These are phyloP conservation scores for Melangyna quadrimaculata DNA, from an alignment of 2,888 invertebrate species.

Conservation along the genomic window DNA sequence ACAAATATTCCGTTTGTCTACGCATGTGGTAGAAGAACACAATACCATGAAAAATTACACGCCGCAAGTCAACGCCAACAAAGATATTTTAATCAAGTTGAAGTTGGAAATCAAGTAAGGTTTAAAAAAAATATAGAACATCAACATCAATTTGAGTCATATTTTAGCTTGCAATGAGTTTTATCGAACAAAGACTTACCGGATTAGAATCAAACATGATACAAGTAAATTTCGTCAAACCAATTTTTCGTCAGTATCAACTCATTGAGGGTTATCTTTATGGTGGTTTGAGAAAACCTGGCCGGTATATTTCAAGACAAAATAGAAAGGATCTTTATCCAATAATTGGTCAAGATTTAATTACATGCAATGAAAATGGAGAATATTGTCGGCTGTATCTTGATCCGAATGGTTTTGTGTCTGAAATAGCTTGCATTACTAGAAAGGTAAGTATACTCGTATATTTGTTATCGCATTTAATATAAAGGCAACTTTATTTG, in stretches of 20 bases:
- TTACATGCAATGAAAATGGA: conserved; percentile 62
- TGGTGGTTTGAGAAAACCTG: conserved; percentile 58
- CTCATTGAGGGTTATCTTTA: conserved; percentile 24
- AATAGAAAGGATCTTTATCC: neutral
- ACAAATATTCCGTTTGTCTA: conserved; percentile 53
- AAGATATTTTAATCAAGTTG: conserved; percentile 42
- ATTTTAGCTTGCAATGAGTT: conserved; percentile 34
- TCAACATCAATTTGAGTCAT: neutral
- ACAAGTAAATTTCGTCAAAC: conserved; percentile 20
- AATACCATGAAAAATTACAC: conserved; percentile 5
- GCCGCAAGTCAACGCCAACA: conserved; percentile 31
- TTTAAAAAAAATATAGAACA: neutral
- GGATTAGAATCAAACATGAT: neutral
- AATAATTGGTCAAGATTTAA: conserved; percentile 20
- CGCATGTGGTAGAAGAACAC: conserved; percentile 32
- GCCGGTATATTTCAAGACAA: conserved; percentile 22
- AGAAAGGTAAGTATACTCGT: conserved; percentile 69
- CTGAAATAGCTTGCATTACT: conserved; percentile 76
- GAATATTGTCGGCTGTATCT: conserved; percentile 76
- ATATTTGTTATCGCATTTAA: neutral
- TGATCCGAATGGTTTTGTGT: conserved; percentile 72
- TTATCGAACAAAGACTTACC: conserved; percentile 15
- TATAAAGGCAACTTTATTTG: neutral
- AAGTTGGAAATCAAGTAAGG: conserved; percentile 45
- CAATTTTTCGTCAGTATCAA: conserved; percentile 48